Evolutionary conservation across 2,113 vertebrate genomes (phyloP), one percentile per base, ranked within the genome.

Genomic region (Numida meleagris): DNA sequence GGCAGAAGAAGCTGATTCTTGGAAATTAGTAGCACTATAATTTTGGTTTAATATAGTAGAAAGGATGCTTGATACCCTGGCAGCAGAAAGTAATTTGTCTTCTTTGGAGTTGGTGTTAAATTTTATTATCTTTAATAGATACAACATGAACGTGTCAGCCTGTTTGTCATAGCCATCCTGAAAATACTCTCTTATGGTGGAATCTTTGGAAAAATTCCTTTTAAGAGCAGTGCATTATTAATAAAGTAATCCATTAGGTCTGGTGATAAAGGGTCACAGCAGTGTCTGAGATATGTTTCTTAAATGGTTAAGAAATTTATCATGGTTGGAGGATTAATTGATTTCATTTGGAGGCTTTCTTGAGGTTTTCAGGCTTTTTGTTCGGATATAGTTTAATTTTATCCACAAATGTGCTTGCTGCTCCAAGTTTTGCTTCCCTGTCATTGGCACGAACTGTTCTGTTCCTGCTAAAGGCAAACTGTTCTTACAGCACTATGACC

Each of bases 161-260:
- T 97, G 96, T 98, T 97, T 97, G 94, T 97, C 88, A 95, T 96
- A 97, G 97, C 94, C 96, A 86, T 96, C 93, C 97, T 50, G 96
- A 98, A 97, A 97, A 98, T 96, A 96, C 93, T 91, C 87, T 97
- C 97, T 96, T 98, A 96, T 95, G 97, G 97, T 94, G 97, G 97
- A 98, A 98, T 98, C 73, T 95, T 97, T 2, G 5, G 96, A 97
- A 98, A 97, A 84, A 93, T 96, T 94, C 96, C 97, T 98, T 98
- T 98, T 97, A 98, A 97, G 97, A 97, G 96, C 97, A 98, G 98
- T 98, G 96, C 98, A 98, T 98, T 98, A 98, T 98, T 98, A 98
- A 98, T 98, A 98, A 98, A 98, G 98, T 98, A 98, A 98, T 97
- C 97, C 98, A 98, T 98, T 98, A 98, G 97, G 97, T 98, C 96